Conservation (phyloP, 2,888 invertebrate genomes). For the Harpagoxenus sublaevis region DNA sequence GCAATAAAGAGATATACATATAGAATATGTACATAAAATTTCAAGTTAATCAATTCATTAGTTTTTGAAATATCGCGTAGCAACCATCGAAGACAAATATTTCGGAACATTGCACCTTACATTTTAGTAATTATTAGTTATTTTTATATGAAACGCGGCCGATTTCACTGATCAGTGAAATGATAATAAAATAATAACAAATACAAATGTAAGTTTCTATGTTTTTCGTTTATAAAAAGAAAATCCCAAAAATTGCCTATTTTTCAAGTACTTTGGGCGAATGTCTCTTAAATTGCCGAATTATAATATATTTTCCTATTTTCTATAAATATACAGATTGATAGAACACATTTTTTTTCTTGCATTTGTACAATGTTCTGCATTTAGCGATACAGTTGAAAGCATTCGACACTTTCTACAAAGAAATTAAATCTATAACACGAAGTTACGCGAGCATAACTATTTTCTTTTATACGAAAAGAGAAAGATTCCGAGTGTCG, state of each 20-base stretch:
- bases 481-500: slow-evolving; percentile 32
- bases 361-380: background rate
- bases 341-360: background rate
- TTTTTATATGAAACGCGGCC: background rate
- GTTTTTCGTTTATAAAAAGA: background rate
- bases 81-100: background rate
- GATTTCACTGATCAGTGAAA: background rate
- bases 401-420: background rate
- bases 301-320: background rate
- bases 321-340: background rate
- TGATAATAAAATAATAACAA: background rate
- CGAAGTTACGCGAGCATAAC: background rate
- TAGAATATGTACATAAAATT: background rate
- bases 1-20: background rate
- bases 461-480: background rate
- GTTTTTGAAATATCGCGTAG: background rate
- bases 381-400: background rate
- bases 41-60: background rate
- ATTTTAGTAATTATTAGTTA: background rate
- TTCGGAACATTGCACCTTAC: background rate
- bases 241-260: background rate
- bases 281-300: background rate
- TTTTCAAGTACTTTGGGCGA: background rate
- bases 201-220: background rate
- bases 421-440: background rate